These are phyloP conservation scores for Patella depressa DNA, from an alignment of 2,888 invertebrate species.

Conservation along the genomic window DNA sequence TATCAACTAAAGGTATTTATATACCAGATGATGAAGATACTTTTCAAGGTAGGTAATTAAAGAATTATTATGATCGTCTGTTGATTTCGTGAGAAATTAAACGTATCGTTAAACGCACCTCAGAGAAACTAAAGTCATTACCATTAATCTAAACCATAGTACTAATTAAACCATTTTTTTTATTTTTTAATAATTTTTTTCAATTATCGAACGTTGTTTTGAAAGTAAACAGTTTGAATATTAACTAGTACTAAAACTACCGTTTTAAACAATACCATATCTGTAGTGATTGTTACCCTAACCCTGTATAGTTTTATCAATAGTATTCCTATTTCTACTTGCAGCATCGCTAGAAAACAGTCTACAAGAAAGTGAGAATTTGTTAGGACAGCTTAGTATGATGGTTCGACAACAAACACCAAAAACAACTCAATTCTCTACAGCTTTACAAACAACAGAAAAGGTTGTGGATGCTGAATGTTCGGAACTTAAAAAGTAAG, in stretches of 20 bases:
- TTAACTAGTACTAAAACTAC: too few relatives aligned
- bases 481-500: constrained; percentile 50
- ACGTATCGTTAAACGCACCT: too few relatives aligned
- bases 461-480: constrained; percentile 44
- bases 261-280: too few relatives aligned
- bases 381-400: constrained; percentile 53
- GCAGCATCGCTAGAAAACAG: constrained; percentile 51
- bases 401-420: constrained; percentile 47
- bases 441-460: constrained; percentile 47
- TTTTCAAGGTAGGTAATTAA: constrained; percentile 45
- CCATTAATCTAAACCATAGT: too few relatives aligned
- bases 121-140: too few relatives aligned
- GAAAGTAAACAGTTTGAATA: too few relatives aligned
- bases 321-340: constrained; percentile 1
- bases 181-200: too few relatives aligned
- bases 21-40: constrained; percentile 57
- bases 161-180: too few relatives aligned
- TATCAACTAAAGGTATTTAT: constrained; percentile 58
- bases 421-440: constrained; percentile 45
- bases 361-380: constrained; percentile 58
- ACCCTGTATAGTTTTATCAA: not conserved
- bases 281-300: too few relatives aligned
- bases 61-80: not conserved
- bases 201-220: too few relatives aligned
- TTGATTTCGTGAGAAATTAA: too few relatives aligned